Conservation (phyloP, 2,113 vertebrate species). For the Eulemur macaco region DNA sequence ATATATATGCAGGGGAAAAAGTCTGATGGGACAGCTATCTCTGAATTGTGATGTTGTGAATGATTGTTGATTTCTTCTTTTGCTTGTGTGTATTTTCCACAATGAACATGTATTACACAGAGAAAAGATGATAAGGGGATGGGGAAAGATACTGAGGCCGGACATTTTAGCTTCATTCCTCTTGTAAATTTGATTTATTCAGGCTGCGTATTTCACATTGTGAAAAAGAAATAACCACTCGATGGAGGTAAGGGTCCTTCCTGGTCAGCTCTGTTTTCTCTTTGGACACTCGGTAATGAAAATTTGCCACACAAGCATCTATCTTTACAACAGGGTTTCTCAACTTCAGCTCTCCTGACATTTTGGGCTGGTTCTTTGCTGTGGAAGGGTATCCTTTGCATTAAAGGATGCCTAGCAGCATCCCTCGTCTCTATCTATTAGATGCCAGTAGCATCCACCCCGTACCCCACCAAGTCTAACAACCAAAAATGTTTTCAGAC, state of each 20-base stretch:
- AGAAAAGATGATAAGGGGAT: neutral
- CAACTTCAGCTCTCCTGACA: neutral
- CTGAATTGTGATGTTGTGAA: neutral
- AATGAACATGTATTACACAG: neutral
- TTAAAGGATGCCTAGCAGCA: neutral
- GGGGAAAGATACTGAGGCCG: neutral
- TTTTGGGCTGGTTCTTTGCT: neutral
- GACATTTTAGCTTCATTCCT: neutral
- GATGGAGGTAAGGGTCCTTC: neutral
- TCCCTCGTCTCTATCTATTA: neutral
- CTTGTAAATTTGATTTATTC: neutral
- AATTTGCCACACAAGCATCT: neutral
- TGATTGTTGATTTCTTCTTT: neutral
- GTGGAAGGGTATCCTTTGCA: neutral
- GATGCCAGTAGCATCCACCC: neutral
- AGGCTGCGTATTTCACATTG: neutral
- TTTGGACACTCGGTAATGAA: neutral
- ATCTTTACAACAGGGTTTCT: neutral
- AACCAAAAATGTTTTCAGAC: constrained; percentile 30
- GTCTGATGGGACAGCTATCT: neutral
- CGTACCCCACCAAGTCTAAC: neutral
- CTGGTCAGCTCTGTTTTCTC: neutral
- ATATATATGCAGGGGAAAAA: neutral
- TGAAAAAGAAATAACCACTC: neutral
- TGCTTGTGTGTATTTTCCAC: neutral